These are phyloP conservation scores for Luffia ferchaultella DNA, from an alignment of 2,888 invertebrate species.

Conservation along the genomic window DNA sequence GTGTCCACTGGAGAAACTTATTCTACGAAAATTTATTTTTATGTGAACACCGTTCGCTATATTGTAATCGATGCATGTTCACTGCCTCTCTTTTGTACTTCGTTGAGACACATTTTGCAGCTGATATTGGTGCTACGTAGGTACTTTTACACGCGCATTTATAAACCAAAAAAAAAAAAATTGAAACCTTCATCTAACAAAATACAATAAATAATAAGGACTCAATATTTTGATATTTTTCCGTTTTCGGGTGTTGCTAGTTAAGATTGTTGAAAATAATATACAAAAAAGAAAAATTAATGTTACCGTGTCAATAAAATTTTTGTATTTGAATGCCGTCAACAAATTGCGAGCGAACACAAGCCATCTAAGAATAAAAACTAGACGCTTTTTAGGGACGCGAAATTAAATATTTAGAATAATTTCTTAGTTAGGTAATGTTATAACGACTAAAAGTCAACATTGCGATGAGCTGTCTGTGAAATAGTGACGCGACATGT, in stretches of 20 bases:
- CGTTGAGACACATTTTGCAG: slow-evolving; percentile 35
- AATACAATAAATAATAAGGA: background rate
- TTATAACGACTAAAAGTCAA: slow-evolving; percentile 45
- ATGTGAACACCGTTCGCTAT: background rate
- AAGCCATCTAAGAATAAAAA: background rate
- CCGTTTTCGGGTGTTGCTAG: background rate
- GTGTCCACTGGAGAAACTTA: too few species aligned
- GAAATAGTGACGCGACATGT: background rate
- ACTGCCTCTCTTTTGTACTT: slow-evolving; percentile 32
- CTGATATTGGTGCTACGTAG: slow-evolving; percentile 58
- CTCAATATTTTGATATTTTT: background rate
- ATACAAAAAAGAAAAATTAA: background rate
- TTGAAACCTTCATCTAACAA: background rate
- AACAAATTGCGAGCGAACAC: background rate
- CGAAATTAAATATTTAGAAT: slow-evolving; percentile 17
- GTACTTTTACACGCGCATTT: background rate
- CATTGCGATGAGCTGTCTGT: background rate
- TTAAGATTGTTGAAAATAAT: background rate
- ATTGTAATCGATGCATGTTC: slow-evolving; percentile 15
- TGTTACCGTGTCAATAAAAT: too few species aligned
- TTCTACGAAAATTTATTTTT: too few species aligned
- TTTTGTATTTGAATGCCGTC: background rate
- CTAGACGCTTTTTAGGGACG: background rate
- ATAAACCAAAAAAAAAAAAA: background rate
- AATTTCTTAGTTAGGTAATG: slow-evolving; percentile 39